A percentile compares a stretch with the other conserved stretches of the same genome.
phyloP scores from a whole-genome alignment of 2,888 invertebrate genomes.

The Colostygia pectinataria region DNA sequence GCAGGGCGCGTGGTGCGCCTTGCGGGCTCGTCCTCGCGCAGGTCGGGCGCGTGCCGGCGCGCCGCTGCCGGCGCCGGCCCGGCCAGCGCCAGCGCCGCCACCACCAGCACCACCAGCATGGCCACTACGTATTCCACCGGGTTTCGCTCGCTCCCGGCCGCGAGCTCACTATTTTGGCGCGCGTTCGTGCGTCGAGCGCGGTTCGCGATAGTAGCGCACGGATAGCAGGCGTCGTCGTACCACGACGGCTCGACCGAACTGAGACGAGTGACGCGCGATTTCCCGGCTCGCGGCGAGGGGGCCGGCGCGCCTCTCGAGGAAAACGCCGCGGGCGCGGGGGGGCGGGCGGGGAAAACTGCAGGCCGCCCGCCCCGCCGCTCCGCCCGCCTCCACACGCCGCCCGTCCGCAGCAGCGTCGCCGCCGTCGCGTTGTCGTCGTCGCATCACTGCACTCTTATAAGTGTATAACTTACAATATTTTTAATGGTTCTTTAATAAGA shows the following conservation, averaged over 20 bases:
- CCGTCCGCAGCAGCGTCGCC: constrained; percentile 28
- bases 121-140: constrained; percentile 57
- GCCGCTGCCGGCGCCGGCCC: constrained; percentile 59
- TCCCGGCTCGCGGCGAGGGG: constrained; percentile 75
- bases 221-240: constrained; percentile 67
- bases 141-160: constrained; percentile 63
- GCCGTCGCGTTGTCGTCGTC: constrained; percentile 13
- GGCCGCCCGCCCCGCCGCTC: constrained; percentile 51
- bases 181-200: constrained; percentile 52
- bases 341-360: constrained; percentile 77
- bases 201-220: constrained; percentile 63
- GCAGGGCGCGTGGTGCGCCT: constrained; percentile 81
- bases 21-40: constrained; percentile 86
- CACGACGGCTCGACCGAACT: constrained; percentile 78
- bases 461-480: constrained; percentile 25
- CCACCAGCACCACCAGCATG: constrained; percentile 72
- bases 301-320: constrained; percentile 76
- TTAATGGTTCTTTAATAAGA: too few relatives aligned
- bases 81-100: constrained; percentile 52
- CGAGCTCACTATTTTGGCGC: constrained; percentile 79
- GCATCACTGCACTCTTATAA: constrained; percentile 25
- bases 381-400: constrained; percentile 40
- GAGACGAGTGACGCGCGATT: constrained; percentile 74
- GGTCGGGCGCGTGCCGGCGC: constrained; percentile 84
- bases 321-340: constrained; percentile 68